Evolutionary conservation across 2,888 invertebrate genomes (phyloP).

Genomic region (Synergus gifuensis): DNA sequence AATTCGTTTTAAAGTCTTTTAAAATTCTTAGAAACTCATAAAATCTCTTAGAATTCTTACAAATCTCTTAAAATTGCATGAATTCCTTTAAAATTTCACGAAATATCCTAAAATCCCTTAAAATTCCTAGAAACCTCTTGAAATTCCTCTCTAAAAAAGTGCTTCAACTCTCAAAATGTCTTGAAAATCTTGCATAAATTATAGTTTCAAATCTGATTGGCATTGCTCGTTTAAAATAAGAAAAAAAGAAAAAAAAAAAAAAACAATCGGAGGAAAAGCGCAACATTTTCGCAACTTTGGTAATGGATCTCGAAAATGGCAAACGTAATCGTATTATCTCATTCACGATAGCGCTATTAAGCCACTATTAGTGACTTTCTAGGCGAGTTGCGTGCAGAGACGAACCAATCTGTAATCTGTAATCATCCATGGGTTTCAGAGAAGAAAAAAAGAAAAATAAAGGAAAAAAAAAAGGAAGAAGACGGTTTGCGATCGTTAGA

Average conservation of each 20-base stretch:
- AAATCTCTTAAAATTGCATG: too few species aligned
- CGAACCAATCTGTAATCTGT: slow-evolving; percentile 19
- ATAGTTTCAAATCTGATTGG: too few species aligned
- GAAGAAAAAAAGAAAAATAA: background rate
- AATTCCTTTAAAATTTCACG: too few species aligned
- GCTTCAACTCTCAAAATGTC: too few species aligned
- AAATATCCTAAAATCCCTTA: too few species aligned
- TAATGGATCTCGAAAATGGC: slow-evolving; percentile 33
- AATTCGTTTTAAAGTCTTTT: too few species aligned
- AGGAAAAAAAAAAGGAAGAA: too few species aligned
- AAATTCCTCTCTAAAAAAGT: too few species aligned
- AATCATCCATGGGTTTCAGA: background rate
- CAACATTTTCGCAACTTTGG: slow-evolving; percentile 27
- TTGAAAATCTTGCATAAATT: too few species aligned
- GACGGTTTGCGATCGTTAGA: background rate
- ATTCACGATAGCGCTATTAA: slow-evolving; percentile 38
- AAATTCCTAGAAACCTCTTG: too few species aligned
- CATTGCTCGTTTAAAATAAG: background rate
- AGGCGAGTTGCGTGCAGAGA: slow-evolving; percentile 31
- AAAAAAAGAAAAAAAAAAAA: background rate
- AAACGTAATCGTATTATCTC: slow-evolving; percentile 40
- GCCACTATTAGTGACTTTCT: slow-evolving; percentile 37
- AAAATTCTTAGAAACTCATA: too few species aligned
- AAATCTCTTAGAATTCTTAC: too few species aligned
- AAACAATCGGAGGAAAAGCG: background rate